Conservation (phyloP, 1,140 invertebrate species). For the Nylanderia fulva region DNA sequence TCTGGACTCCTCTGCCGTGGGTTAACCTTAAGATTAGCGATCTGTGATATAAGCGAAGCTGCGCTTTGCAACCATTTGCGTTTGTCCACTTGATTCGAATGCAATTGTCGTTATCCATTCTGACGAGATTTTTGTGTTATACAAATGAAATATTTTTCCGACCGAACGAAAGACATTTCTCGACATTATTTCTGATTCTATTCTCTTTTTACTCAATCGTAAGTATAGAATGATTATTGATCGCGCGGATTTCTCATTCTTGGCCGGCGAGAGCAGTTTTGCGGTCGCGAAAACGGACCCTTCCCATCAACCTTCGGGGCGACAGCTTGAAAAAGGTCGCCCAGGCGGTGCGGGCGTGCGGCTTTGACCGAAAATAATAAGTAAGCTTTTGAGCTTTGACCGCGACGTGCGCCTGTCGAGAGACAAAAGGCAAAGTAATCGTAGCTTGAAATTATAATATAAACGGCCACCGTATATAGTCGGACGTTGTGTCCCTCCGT, state of each 20-base stretch:
- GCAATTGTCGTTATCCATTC: conserved; percentile 46
- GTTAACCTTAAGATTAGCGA: conserved; percentile 83
- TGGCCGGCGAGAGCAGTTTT: conserved; percentile 27
- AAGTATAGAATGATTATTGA: conserved; percentile 12
- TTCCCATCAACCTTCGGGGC: conserved; percentile 44
- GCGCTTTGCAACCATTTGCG: conserved; percentile 72
- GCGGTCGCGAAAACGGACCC: conserved; percentile 41
- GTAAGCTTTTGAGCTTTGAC: conserved; percentile 80
- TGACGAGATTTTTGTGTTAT: background rate
- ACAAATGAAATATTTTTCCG: background rate
- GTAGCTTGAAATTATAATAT: conserved; percentile 84
- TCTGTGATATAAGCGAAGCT: conserved; percentile 79
- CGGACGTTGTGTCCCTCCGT: conserved; percentile 29
- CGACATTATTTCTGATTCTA: background rate
- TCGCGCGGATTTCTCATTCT: conserved; percentile 23
- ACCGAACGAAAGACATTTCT: background rate
- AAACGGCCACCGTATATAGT: conserved; percentile 74
- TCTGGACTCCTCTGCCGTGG: conserved; percentile 77
- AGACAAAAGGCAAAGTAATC: conserved; percentile 83
- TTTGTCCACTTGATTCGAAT: conserved; percentile 53
- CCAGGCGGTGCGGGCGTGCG: conserved; percentile 46
- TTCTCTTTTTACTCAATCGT: no score
- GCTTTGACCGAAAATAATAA: conserved; percentile 79
- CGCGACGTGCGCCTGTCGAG: conserved; percentile 74
- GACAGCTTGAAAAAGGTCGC: conserved; percentile 63